phyloP scores from a whole-genome alignment of 2,888 invertebrate species.

The Andrena praecox region DNA sequence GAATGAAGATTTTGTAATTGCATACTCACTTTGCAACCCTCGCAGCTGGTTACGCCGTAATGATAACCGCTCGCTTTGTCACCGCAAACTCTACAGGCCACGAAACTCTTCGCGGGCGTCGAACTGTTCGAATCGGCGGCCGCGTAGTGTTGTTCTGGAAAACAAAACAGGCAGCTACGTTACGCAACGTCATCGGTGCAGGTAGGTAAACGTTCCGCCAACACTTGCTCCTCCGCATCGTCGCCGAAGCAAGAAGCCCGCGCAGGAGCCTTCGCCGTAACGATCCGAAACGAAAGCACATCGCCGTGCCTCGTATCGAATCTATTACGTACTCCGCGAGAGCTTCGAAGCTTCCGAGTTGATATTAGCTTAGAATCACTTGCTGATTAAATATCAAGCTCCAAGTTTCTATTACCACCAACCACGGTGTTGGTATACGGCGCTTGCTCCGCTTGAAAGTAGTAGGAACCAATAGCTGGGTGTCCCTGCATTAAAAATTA shows the following conservation, averaged over 20 bases:
- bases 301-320: not conserved
- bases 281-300: not conserved
- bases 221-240: not conserved
- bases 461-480: no score
- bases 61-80: constrained; percentile 98
- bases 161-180: constrained; percentile 56
- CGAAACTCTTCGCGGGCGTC: constrained; percentile 93
- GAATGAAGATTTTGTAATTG: not conserved
- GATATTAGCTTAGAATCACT: not conserved
- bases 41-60: constrained; percentile 99
- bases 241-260: not conserved
- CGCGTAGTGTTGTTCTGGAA: constrained; percentile 90
- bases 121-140: constrained; percentile 93
- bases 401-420: not conserved
- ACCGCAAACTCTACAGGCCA: constrained; percentile 98
- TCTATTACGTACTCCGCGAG: not conserved
- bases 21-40: constrained; percentile 96
- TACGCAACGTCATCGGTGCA: constrained; percentile 34
- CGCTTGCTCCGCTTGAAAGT: no score
- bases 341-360: not conserved
- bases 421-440: no score
- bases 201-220: constrained; percentile 18
- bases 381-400: not conserved
- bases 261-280: not conserved
- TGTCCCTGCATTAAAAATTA: no score